Conservation (phyloP, 2,888 invertebrate genomes). For the Odontothrips loti region DNA sequence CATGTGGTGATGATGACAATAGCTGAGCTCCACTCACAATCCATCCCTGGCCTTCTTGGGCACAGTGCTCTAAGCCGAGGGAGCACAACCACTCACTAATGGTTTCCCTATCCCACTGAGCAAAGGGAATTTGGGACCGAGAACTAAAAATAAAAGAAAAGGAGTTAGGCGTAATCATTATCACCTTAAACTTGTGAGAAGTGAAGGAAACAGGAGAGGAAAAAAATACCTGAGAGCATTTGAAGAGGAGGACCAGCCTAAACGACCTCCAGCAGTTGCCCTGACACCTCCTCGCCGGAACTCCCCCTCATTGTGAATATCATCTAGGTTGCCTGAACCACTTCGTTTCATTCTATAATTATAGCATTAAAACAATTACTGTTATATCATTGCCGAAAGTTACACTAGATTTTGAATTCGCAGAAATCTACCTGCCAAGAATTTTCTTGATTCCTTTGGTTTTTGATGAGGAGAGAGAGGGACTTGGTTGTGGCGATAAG, state of each 20-base stretch:
- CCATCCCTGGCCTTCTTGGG: conserved; percentile 76
- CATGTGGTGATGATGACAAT: conserved; percentile 68
- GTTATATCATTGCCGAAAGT: neutral
- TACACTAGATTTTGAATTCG: neutral
- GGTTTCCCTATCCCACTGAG: conserved; percentile 74
- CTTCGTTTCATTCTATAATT: conserved; percentile 57
- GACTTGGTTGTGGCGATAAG: conserved; percentile 49
- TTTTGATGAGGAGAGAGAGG: conserved; percentile 51
- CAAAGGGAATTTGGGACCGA: conserved; percentile 54
- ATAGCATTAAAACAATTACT: conserved; percentile 21
- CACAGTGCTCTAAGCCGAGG: conserved; percentile 72
- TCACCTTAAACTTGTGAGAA: neutral
- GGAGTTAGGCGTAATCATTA: neutral
- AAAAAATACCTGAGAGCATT: conserved; percentile 26
- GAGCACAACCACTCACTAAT: conserved; percentile 77
- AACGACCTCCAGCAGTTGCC: conserved; percentile 67
- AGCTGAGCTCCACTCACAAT: conserved; percentile 75
- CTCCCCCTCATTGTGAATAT: conserved; percentile 56
- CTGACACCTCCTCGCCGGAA: conserved; percentile 67
- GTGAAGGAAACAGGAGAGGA: neutral
- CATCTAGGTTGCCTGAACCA: conserved; percentile 65
- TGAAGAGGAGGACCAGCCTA: conserved; percentile 52
- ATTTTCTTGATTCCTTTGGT: conserved; percentile 62
- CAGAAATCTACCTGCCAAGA: conserved; percentile 52
- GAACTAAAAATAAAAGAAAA: conserved; percentile 26